Evolutionary conservation across 1,140 invertebrate species (phyloP).

Genomic region (Drosophila micromelanica): DNA sequence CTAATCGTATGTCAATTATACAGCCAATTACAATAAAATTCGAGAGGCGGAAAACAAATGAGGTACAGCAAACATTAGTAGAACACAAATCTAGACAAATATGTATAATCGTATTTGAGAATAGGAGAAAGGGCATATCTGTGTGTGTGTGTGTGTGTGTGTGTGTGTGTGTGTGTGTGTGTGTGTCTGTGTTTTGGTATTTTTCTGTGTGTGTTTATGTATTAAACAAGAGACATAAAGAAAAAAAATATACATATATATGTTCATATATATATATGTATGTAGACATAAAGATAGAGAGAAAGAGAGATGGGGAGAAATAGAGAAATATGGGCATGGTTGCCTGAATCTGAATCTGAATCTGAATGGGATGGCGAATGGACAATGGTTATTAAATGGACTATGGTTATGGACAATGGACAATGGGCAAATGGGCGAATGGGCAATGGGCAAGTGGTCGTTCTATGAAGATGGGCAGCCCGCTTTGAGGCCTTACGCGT

Average conservation of each 20-base stretch:
- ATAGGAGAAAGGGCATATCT: not conserved
- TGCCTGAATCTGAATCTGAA: slow-evolving; percentile 38
- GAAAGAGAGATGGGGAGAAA: slow-evolving; percentile 2
- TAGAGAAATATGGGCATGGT: slow-evolving; percentile 32
- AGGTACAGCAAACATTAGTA: slow-evolving; percentile 3
- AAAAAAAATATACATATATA: slow-evolving; percentile 1
- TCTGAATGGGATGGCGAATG: slow-evolving; percentile 63
- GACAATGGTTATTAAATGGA: slow-evolving; percentile 70
- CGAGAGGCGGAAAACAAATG: slow-evolving; percentile 22
- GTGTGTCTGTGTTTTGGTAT: not conserved
- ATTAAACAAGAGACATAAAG: slow-evolving; percentile 10
- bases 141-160: not conserved
- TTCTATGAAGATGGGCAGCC: slow-evolving; percentile 39
- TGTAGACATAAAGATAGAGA: slow-evolving; percentile 1
- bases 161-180: slow-evolving; percentile 4
- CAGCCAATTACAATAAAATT: slow-evolving; percentile 59
- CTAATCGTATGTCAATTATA: slow-evolving; percentile 47
- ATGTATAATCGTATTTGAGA: slow-evolving; percentile 5
- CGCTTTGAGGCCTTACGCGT: slow-evolving; percentile 31
- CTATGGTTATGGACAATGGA: slow-evolving; percentile 52
- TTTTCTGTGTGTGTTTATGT: slow-evolving; percentile 9
- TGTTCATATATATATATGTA: not conserved
- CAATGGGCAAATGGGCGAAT: slow-evolving; percentile 23
- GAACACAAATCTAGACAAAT: slow-evolving; percentile 24
- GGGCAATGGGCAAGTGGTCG: slow-evolving; percentile 48